A percentile compares a stretch with the other conserved stretches of the same genome.
Evolutionary conservation across 1,140 invertebrate genomes (phyloP).

Genomic region (Pseudachorutes palmiensis): DNA sequence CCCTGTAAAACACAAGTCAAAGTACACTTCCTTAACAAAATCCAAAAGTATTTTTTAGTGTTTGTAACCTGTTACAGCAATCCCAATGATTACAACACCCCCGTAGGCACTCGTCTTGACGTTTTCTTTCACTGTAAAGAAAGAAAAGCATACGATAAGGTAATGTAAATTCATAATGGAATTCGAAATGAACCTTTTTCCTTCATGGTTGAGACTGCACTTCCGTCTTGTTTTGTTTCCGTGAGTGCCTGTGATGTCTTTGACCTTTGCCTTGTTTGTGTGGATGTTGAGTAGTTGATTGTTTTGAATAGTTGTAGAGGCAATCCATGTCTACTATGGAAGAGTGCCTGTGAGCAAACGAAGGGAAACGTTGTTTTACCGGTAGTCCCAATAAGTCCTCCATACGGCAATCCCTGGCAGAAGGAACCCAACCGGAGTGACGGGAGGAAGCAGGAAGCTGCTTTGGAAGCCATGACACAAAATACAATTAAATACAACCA

Average conservation of each 20-base stretch:
- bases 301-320: too few species aligned
- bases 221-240: slow-evolving; percentile 8
- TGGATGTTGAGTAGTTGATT: too few species aligned
- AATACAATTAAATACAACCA: too few species aligned
- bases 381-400: too few species aligned
- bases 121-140: slow-evolving; percentile 67
- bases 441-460: too few species aligned
- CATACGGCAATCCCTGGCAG: too few species aligned
- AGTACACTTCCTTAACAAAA: background rate
- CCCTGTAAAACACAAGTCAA: slow-evolving; percentile 41
- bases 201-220: slow-evolving; percentile 21
- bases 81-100: slow-evolving; percentile 65
- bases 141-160: slow-evolving; percentile 5
- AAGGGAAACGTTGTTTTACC: too few species aligned
- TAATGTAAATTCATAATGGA: background rate
- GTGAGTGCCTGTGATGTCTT: slow-evolving; percentile 11
- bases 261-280: slow-evolving; percentile 15
- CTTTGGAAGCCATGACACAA: too few species aligned
- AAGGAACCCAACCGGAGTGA: too few species aligned
- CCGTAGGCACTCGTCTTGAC: slow-evolving; percentile 74
- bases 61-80: slow-evolving; percentile 54
- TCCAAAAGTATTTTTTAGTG: background rate
- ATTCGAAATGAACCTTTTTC: slow-evolving; percentile 26
- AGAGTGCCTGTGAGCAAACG: too few species aligned
- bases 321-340: too few species aligned